Base-by-base conservation (phyloP, 2,888 invertebrate species). In the Margaritifera margaritifera region DNA sequence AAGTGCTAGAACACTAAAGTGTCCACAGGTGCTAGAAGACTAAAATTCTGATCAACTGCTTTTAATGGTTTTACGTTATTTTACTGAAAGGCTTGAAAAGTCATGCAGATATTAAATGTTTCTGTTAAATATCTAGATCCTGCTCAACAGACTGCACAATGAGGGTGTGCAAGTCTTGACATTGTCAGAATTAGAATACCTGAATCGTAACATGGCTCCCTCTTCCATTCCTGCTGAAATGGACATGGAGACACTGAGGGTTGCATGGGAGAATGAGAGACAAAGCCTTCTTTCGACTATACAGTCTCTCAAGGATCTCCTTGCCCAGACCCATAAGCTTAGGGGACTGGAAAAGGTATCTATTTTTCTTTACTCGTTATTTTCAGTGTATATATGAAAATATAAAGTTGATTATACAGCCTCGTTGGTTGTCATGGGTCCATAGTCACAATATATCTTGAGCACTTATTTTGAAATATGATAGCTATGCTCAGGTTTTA, bases 151-250 rank as follows among this genome's bases (percentile, higher is more conserved):
- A 24, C 78, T 89, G n/a, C 87, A 88, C 68, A 80, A 80, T 51
- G 87, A 88, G 69, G 89, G 88, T n/a, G 83, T 88, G 19, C 80
- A 86, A 57, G 81, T 87, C 50, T 73, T 89, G 68, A 84, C 86
- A 6, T 79, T 88, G 64, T 88, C 89, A 0, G 89, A 90, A 77
- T 76, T 88, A 60, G 81, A 86, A 69, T 85, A 81, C 66, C 75
- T 89, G 56, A 84, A 81, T 71, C 81, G 84, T n/a, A 84, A 85
- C 66, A 80, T 84, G 59, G 64, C 79, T 18, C 74, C 74, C n/a
- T 62, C 68, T 4, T 64, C 72, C 11, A 62, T 74, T 19, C 76
- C 70, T 8, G 73, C 58, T 27, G 72, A 74, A 52, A 77, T 74
- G 8, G 81, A 82, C 64, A 20, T 79, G 1, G 74, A 77, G 25